Percentiles rank a stretch among this genome's conserved stretches.
phyloP scores from a whole-genome alignment of 2,888 invertebrate species.

The Ophioninae sp. region DNA sequence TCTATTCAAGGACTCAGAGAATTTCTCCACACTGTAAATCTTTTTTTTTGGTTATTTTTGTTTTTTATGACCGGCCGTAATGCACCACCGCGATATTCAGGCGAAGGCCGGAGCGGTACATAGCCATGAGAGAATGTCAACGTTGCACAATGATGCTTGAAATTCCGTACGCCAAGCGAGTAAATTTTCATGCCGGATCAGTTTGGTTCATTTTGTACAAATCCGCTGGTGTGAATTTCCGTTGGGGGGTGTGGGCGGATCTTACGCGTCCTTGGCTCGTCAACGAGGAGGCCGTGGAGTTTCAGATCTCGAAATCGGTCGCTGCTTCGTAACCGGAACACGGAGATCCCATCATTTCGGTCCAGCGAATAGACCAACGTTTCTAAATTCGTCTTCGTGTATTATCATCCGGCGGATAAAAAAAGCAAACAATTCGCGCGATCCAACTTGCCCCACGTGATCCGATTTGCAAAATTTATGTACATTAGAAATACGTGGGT shows the following conservation, averaged over 20 bases:
- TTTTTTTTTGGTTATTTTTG: background rate
- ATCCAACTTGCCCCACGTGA: background rate
- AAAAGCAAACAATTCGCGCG: background rate
- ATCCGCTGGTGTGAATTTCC: constrained; percentile 20
- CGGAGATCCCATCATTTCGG: background rate
- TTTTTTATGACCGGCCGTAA: constrained; percentile 10
- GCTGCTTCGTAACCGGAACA: constrained; percentile 61
- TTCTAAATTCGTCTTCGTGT: background rate
- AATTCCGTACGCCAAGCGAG: constrained; percentile 10
- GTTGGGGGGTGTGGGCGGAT: constrained; percentile 22
- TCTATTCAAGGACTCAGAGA: no score
- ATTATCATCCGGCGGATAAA: background rate
- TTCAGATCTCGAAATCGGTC: constrained; percentile 62
- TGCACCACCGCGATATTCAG: constrained; percentile 46
- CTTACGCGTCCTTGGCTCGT: constrained; percentile 71
- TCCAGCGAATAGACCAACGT: background rate
- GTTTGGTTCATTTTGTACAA: background rate
- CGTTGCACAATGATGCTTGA: constrained; percentile 48
- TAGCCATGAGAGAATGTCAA: constrained; percentile 52
- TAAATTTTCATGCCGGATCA: background rate
- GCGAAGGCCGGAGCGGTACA: constrained; percentile 47
- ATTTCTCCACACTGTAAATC: background rate
- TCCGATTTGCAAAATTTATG: background rate
- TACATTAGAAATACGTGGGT: background rate
- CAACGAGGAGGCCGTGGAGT: constrained; percentile 10